phyloP scores from a whole-genome alignment of 2,797 vertebrate species.

The Taeniopygia guttata region DNA sequence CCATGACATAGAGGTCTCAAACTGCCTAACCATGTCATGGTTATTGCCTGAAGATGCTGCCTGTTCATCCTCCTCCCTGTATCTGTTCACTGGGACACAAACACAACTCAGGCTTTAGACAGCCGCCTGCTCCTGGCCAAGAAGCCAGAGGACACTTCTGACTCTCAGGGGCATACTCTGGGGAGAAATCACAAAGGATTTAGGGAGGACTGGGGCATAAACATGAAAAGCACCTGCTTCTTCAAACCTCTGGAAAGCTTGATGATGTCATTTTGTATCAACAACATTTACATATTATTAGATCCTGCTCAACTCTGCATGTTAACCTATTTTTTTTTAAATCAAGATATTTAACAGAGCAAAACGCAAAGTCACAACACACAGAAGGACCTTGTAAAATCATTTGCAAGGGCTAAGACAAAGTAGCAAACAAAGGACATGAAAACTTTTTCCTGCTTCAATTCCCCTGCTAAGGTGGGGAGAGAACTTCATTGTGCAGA shows the following conservation, averaged over 20 bases:
- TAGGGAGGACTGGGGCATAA: neutral
- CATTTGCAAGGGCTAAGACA: neutral
- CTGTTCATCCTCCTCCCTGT: conserved; percentile 70
- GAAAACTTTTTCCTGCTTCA: neutral
- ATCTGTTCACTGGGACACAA: conserved; percentile 78
- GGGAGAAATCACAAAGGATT: neutral
- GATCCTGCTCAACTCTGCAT: neutral
- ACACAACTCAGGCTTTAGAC: neutral
- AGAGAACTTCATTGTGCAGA: neutral
- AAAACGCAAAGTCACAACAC: neutral
- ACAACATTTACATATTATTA: neutral
- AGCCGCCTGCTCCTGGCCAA: neutral
- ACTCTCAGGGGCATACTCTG: neutral
- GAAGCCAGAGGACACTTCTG: neutral
- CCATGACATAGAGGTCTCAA: conserved; percentile 83
- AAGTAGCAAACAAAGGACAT: neutral
- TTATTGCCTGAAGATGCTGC: conserved; percentile 81
- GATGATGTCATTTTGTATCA: neutral
- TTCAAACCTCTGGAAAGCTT: neutral
- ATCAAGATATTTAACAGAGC: neutral
- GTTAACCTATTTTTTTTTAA: fast-evolving
- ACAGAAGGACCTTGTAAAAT: neutral
- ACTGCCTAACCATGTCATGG: conserved; percentile 82
- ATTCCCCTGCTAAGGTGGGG: neutral
- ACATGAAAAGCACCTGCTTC: neutral